Evolutionary conservation across 2,797 vertebrate genomes (phyloP).

Genomic region (Bucorvus abyssinicus): DNA sequence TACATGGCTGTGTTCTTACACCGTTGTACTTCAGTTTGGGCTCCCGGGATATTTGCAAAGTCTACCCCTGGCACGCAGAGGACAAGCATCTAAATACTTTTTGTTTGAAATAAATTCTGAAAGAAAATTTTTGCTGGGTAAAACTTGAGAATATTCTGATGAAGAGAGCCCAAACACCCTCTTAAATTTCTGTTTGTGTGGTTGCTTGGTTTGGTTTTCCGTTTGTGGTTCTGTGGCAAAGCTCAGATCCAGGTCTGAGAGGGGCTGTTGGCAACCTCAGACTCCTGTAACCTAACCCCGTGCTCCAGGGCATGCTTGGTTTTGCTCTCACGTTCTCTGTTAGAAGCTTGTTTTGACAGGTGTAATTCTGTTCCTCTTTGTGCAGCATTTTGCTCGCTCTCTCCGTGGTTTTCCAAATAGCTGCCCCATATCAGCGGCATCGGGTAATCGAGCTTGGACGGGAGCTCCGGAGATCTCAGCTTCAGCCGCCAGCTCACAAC

Average conservation of each 20-base stretch:
- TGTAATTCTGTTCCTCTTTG: not conserved
- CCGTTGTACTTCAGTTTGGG: not conserved
- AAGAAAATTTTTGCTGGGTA: not conserved
- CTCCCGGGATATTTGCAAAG: not conserved
- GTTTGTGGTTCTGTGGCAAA: not conserved
- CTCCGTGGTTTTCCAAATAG: rapidly evolving
- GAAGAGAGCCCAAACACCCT: not conserved
- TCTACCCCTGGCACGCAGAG: not conserved
- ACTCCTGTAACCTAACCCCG: rapidly evolving
- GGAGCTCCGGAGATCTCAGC: not conserved
- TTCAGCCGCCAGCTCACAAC: not conserved
- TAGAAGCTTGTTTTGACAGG: not conserved
- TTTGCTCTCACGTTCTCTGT: not conserved
- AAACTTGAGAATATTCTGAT: not conserved
- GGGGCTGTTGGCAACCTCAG: not conserved
- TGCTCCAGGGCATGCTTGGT: not conserved
- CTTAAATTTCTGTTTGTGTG: not conserved
- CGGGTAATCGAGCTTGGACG: not conserved
- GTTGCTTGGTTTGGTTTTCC: not conserved
- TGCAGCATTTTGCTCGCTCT: not conserved
- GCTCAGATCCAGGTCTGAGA: not conserved
- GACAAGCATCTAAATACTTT: not conserved
- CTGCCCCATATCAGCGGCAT: not conserved
- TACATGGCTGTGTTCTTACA: not conserved
- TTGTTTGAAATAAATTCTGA: not conserved